These are phyloP conservation scores for Drosophila crucigera DNA, from an alignment of 2,888 invertebrate species.

Conservation along the genomic window DNA sequence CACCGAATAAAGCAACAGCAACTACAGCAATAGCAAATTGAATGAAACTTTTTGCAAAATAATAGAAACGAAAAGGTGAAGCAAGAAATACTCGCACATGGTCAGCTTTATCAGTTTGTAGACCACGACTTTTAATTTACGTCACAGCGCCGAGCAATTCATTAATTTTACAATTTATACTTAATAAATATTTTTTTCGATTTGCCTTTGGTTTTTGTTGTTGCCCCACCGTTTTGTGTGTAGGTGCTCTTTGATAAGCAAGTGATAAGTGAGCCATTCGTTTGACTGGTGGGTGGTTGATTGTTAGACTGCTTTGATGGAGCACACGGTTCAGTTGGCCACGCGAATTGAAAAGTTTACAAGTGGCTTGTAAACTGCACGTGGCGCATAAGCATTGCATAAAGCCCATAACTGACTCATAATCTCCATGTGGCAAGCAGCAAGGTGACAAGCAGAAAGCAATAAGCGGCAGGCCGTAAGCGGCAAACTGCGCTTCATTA, in stretches of 20 bases:
- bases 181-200: constrained; percentile 47
- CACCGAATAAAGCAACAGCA: constrained; percentile 37
- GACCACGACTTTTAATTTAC: constrained; percentile 61
- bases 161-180: constrained; percentile 64
- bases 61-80: constrained; percentile 1
- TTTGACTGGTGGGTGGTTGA: constrained; percentile 24
- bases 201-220: constrained; percentile 11
- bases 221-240: constrained; percentile 21
- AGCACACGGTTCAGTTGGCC: constrained; percentile 5
- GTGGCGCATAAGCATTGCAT: constrained; percentile 57
- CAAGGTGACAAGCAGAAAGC: constrained; percentile 14
- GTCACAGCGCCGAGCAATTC: constrained; percentile 68
- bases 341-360: constrained; percentile 44
- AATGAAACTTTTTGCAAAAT: constrained; percentile 26
- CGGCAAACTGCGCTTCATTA: constrained; percentile 56
- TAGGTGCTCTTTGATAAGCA: constrained; percentile 49
- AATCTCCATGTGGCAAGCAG: constrained; percentile 35
- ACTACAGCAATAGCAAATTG: constrained; percentile 15
- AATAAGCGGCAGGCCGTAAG: constrained; percentile 18
- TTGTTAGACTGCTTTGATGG: constrained; percentile 5
- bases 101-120: constrained; percentile 53
- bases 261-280: constrained; percentile 37
- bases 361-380: constrained; percentile 41
- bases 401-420: constrained; percentile 69
- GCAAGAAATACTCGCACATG: constrained; percentile 29